Base-by-base conservation (phyloP, 2,797 vertebrate species). In the Hirundo rustica region DNA sequence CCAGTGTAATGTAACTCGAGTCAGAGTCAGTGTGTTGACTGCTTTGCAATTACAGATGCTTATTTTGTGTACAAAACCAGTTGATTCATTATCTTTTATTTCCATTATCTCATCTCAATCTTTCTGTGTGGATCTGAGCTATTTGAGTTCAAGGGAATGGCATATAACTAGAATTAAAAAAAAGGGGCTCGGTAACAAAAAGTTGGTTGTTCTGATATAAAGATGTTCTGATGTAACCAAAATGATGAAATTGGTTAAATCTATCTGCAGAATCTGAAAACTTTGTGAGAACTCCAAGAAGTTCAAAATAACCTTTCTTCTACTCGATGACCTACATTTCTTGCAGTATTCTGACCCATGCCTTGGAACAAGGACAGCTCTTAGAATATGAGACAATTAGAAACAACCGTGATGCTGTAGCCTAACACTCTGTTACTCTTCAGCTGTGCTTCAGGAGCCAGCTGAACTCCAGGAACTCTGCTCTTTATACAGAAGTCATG, bases 21-120 rank as follows among this genome's bases (percentile, higher is more conserved):
- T 45, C 79, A 77, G 74, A 87, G 64, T 36, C 70, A 78, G 67
- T 2, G 3, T 61, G 17, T 86, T 85, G 62, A 32, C 68, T 80
- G 50, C 40, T 87, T 87, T 75, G 34, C 90, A 67, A 67, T 75
- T 48, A 30, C 57, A 75, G 74, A 64, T 84, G 12, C 60, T 91
- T 68, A 54, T 83, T 94, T 87, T 90, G 81, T 93, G 50, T 85
- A 71, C 61, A 87, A 89, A 95, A 16, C 25, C 61, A 53, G 27
- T 79, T 79, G 83, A 66, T 94, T 68, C 5, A 72, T 85, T 89
- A 64, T 57, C 19, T 89, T 88, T 67, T 74, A 57, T 92, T 94
- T 92, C 67, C 51, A 30, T 94, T 90, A 94, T 92, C 71, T 96
- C 74, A 76, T 93, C 60, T 53, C 74, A 51, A 3, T 92, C 89